Evolutionary conservation across 2,797 vertebrate species (phyloP).

Genomic region (Diceros bicornis): DNA sequence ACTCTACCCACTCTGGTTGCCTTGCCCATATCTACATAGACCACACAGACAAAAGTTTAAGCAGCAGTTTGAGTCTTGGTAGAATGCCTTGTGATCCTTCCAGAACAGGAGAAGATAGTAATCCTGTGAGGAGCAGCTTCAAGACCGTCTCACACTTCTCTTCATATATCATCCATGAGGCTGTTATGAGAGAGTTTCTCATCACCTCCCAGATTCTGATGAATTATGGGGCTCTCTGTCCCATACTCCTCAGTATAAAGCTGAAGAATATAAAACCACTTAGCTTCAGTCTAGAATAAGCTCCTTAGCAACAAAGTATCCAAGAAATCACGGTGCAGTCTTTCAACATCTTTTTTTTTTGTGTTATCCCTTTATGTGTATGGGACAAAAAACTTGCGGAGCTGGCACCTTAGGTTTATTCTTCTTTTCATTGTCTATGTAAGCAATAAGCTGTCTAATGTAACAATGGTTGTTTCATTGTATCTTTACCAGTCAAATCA

Average conservation of each 20-base stretch:
- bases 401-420: not conserved
- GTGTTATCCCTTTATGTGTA: not conserved
- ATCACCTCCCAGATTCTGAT: not conserved
- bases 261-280: not conserved
- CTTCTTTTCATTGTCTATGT: not conserved
- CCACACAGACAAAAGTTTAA: not conserved
- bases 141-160: accelerated
- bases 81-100: not conserved
- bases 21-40: not conserved
- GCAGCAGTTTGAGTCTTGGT: not conserved
- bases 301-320: not conserved
- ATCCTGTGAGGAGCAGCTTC: accelerated
- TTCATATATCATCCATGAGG: accelerated
- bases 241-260: not conserved
- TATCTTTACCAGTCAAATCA: not conserved
- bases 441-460: not conserved
- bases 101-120: not conserved
- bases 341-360: not conserved
- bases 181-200: not conserved
- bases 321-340: not conserved
- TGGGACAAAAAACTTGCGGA: not conserved
- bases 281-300: not conserved
- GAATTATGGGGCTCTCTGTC: not conserved
- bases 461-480: not conserved
- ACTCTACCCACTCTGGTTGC: not conserved